These are phyloP conservation scores for Drosophila atroscutellata DNA, from an alignment of 2,888 invertebrate genomes.

Conservation along the genomic window DNA sequence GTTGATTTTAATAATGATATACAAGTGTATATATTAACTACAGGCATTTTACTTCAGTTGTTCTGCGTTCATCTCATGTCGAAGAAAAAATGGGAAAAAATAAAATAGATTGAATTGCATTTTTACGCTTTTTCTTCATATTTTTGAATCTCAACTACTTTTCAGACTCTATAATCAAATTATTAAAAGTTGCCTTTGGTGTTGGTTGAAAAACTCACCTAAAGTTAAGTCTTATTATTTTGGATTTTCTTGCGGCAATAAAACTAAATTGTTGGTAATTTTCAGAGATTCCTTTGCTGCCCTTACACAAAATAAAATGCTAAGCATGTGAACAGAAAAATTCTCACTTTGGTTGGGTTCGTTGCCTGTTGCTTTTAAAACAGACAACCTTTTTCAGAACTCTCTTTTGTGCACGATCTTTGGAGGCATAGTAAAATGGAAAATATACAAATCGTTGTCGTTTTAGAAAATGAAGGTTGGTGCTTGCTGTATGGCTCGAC, in stretches of 20 bases:
- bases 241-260: background rate
- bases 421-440: constrained; percentile 26
- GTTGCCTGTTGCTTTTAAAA: constrained; percentile 6
- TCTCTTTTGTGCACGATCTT: constrained; percentile 9
- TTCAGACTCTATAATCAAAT: background rate
- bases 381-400: constrained; percentile 37
- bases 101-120: background rate
- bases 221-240: background rate
- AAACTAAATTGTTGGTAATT: background rate
- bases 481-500: constrained; percentile 4
- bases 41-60: background rate
- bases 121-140: background rate
- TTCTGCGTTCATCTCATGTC: background rate
- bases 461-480: constrained; percentile 26
- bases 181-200: background rate
- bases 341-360: background rate
- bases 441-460: constrained; percentile 30
- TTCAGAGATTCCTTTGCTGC: background rate
- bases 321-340: constrained; percentile 1
- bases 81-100: background rate
- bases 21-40: background rate
- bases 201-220: background rate
- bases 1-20: background rate
- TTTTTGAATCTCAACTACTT: background rate
- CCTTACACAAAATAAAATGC: background rate